Evolutionary conservation across 2,113 vertebrate genomes (phyloP).

Genomic region (Esox niger): DNA sequence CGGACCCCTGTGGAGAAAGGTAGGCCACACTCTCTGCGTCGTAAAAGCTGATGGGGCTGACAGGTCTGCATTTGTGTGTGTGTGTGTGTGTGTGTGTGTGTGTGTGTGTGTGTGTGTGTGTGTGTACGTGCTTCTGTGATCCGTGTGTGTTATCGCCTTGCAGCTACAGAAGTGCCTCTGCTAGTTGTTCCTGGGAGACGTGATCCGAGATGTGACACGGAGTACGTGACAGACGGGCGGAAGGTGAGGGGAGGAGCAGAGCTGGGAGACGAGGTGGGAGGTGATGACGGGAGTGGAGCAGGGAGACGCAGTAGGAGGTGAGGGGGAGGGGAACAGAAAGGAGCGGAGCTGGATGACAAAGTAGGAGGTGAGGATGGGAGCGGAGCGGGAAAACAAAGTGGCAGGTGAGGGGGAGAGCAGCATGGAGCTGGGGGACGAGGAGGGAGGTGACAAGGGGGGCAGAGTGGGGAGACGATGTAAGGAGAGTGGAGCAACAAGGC

Average conservation of each 20-base stretch:
- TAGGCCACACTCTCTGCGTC: background rate
- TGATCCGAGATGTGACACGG: slow-evolving; percentile 55
- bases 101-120: background rate
- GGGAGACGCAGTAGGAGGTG: background rate
- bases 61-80: slow-evolving; percentile 18
- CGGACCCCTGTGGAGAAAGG: background rate
- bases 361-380: background rate
- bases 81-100: background rate
- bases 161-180: slow-evolving; percentile 39
- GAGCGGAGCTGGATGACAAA: slow-evolving; percentile 9
- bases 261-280: slow-evolving; percentile 7
- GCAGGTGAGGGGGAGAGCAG: background rate
- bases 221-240: slow-evolving; percentile 50
- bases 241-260: background rate
- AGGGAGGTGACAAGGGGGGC: background rate
- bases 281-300: background rate
- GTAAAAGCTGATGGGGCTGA: slow-evolving; percentile 11
- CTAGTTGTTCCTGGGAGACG: slow-evolving; percentile 48
- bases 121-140: background rate
- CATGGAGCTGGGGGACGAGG: slow-evolving; percentile 13
- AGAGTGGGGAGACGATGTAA: no score
- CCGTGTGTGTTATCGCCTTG: slow-evolving; percentile 1
- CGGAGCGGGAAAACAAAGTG: no score
- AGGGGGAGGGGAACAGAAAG: no score
- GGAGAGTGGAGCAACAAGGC: background rate